Evolutionary conservation across 1,140 invertebrate genomes (phyloP).

Genomic region (Metopolophium dirhodum): DNA sequence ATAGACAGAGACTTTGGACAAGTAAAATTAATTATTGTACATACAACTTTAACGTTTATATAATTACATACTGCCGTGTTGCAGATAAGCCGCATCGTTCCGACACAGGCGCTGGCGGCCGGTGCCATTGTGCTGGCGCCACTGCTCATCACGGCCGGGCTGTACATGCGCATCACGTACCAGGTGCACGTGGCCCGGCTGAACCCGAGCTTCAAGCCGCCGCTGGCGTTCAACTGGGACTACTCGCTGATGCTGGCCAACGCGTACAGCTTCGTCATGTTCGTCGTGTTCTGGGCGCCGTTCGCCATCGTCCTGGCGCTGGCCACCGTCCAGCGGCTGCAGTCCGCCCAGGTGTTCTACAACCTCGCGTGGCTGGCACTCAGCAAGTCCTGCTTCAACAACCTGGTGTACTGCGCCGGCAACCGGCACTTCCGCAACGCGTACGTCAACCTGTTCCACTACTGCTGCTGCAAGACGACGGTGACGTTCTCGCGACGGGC

Average conservation of each 20-base stretch:
- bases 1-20: too few relatives aligned
- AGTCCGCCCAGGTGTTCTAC: slow-evolving; percentile 68
- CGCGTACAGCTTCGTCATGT: slow-evolving; percentile 71
- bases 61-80: neutral
- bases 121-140: slow-evolving; percentile 66
- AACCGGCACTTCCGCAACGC: slow-evolving; percentile 76
- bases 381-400: slow-evolving; percentile 73
- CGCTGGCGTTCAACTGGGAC: slow-evolving; percentile 71
- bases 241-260: slow-evolving; percentile 71
- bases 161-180: slow-evolving; percentile 60
- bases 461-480: slow-evolving; percentile 83
- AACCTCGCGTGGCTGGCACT: slow-evolving; percentile 74
- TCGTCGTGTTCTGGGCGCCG: slow-evolving; percentile 74
- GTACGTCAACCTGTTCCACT: slow-evolving; percentile 79
- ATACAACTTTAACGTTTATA: too few relatives aligned
- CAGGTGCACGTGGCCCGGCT: slow-evolving; percentile 63
- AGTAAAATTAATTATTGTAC: too few relatives aligned
- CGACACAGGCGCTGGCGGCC: slow-evolving; percentile 67
- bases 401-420: slow-evolving; percentile 71
- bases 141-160: slow-evolving; percentile 63
- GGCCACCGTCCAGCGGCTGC: slow-evolving; percentile 65
- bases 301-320: slow-evolving; percentile 68
- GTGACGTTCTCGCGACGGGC: slow-evolving; percentile 74
- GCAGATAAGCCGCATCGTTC: slow-evolving; percentile 62
- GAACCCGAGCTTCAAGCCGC: slow-evolving; percentile 70